phyloP scores from a whole-genome alignment of 1,140 invertebrate genomes.

The Magallana ariakensis region DNA sequence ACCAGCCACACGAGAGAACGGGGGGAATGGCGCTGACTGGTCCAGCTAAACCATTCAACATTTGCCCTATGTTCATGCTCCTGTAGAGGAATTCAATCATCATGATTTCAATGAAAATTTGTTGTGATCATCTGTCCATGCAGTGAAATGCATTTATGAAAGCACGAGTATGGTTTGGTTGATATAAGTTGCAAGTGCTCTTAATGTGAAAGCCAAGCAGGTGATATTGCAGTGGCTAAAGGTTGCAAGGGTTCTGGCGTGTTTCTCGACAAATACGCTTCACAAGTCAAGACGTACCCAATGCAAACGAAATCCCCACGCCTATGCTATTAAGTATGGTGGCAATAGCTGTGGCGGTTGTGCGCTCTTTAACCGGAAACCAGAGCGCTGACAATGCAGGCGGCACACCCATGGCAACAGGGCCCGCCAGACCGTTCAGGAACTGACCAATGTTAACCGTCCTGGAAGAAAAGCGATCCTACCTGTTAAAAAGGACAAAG shows the following conservation, averaged over 20 bases:
- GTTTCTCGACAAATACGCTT: no score
- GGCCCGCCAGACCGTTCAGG: conserved; percentile 76
- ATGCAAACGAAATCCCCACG: conserved; percentile 60
- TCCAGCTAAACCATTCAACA: conserved; percentile 74
- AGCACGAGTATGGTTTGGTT: no score
- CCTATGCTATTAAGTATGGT: conserved; percentile 57
- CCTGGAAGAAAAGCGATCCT: conserved; percentile 53
- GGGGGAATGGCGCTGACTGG: conserved; percentile 69
- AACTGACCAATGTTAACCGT: conserved; percentile 65
- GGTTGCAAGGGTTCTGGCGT: no score
- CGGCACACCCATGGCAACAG: conserved; percentile 73
- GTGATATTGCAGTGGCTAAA: no score
- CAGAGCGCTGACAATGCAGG: conserved; percentile 74
- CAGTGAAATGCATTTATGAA: no score
- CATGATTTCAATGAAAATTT: no score
- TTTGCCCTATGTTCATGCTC: conserved; percentile 62
- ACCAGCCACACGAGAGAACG: conserved; percentile 74
- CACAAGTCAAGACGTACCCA: conserved; percentile 56
- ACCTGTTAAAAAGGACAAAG: conserved; percentile 46
- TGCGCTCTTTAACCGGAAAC: conserved; percentile 77
- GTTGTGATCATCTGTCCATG: no score
- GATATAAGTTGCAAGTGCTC: no score
- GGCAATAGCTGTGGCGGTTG: conserved; percentile 72
- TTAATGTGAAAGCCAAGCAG: no score
- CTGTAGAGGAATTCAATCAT: conserved; percentile 44